phyloP scores from a whole-genome alignment of 2,888 invertebrate genomes.

The Atrina japonica region DNA sequence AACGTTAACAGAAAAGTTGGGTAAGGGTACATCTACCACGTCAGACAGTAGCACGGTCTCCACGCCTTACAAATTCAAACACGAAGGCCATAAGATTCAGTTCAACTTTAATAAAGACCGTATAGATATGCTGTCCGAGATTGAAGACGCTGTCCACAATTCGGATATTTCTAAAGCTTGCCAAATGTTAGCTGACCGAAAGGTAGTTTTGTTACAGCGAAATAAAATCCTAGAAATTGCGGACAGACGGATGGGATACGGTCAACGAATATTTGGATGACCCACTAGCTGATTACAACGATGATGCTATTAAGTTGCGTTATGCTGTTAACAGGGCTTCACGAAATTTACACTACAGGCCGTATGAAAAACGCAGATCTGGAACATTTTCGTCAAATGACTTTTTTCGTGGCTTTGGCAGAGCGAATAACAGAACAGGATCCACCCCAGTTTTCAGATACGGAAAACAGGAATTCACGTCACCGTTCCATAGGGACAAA shows the following conservation, averaged over 20 bases:
- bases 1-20: too few relatives aligned
- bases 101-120: too few relatives aligned
- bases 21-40: too few relatives aligned
- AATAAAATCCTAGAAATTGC: constrained; percentile 6
- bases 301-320: constrained; percentile 22
- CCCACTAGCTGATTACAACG: constrained; percentile 14
- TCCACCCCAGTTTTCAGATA: neutral
- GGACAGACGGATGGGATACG: constrained; percentile 14
- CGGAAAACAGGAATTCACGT: neutral
- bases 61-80: too few relatives aligned
- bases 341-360: constrained; percentile 2
- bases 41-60: too few relatives aligned
- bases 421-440: too few relatives aligned
- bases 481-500: neutral
- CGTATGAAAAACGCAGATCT: neutral
- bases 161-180: too few relatives aligned
- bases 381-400: neutral
- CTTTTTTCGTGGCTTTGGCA: constrained; percentile 20
- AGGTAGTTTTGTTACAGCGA: neutral
- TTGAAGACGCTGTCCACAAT: too few relatives aligned
- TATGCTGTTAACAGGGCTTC: constrained; percentile 6
- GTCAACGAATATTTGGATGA: constrained; percentile 25
- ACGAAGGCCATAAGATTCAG: too few relatives aligned
- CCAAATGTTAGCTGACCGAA: too few relatives aligned
- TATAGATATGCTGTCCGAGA: too few relatives aligned